These are phyloP conservation scores for Pseudomugil tenellus DNA, from an alignment of 2,797 vertebrate genomes.

Conservation along the genomic window DNA sequence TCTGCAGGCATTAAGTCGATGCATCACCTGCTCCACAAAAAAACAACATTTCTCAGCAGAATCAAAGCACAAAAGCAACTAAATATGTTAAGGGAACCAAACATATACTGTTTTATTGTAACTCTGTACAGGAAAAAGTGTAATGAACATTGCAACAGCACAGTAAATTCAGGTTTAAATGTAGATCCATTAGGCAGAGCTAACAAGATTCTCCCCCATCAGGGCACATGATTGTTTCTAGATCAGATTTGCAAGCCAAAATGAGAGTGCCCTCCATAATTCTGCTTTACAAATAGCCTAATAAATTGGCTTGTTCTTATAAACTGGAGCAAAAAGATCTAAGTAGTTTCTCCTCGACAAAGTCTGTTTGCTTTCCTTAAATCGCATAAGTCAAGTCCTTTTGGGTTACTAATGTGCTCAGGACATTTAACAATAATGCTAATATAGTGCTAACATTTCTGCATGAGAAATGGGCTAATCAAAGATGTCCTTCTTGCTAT, in stretches of 20 bases:
- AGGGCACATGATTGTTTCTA: conserved; percentile 37
- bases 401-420: neutral
- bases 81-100: neutral
- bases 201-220: conserved; percentile 43
- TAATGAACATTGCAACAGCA: neutral
- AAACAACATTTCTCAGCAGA: conserved; percentile 2
- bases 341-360: neutral
- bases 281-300: conserved; percentile 20
- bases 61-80: neutral
- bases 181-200: conserved; percentile 45
- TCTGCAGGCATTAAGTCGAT: conserved; percentile 15
- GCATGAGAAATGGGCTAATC: neutral
- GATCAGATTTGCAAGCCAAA: conserved; percentile 37
- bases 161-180: conserved; percentile 29
- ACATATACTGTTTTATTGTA: neutral
- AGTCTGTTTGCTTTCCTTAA: neutral
- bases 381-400: neutral
- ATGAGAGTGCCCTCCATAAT: conserved; percentile 45
- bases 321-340: neutral
- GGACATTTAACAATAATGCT: neutral
- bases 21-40: conserved; percentile 17
- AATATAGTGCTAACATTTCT: no score
- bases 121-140: neutral
- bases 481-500: neutral
- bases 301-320: neutral